Evolutionary conservation across 30 jellyfish, hydroid and myxozoan genomes (phyloP).

Genomic region (Turritopsis rubra): DNA sequence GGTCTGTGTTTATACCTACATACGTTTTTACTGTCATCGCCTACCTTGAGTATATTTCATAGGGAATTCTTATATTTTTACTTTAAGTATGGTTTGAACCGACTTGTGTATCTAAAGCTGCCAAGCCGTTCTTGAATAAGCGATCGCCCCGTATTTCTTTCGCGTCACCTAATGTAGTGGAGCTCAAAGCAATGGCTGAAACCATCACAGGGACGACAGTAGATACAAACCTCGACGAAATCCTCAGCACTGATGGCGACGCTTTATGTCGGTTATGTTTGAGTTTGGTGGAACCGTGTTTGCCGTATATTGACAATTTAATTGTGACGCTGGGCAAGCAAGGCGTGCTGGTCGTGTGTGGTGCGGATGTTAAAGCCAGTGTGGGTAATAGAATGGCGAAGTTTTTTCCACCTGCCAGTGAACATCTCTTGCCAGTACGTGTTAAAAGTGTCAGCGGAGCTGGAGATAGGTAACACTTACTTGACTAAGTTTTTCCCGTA

Average conservation of each 20-base stretch:
- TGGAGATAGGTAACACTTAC: slow-evolving; percentile 51
- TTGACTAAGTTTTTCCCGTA: neutral
- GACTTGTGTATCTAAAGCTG: slow-evolving; percentile 58
- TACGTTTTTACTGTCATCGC: too few species aligned
- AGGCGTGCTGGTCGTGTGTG: slow-evolving; percentile 42
- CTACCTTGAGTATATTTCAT: neutral
- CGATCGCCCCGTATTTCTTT: slow-evolving; percentile 26
- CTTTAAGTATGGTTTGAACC: slow-evolving; percentile 84
- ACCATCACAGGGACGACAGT: slow-evolving; percentile 30
- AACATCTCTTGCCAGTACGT: slow-evolving; percentile 33
- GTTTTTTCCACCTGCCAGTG: slow-evolving; percentile 44
- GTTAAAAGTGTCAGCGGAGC: slow-evolving; percentile 72
- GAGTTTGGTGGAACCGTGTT: slow-evolving; percentile 24
- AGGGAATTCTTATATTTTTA: neutral
- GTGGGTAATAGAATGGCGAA: slow-evolving; percentile 25
- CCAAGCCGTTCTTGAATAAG: slow-evolving; percentile 45
- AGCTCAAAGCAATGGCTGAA: slow-evolving; percentile 46
- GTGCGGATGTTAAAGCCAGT: slow-evolving; percentile 4
- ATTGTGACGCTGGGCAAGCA: slow-evolving; percentile 58
- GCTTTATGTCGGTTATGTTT: slow-evolving; percentile 37
- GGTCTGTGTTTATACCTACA: too few species aligned
- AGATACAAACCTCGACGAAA: slow-evolving; percentile 26
- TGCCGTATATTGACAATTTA: slow-evolving; percentile 24
- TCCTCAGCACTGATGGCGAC: slow-evolving; percentile 28
- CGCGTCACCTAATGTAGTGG: slow-evolving; percentile 63